phyloP scores from a whole-genome alignment of 2,888 invertebrate genomes.

The Spilarctia lutea region DNA sequence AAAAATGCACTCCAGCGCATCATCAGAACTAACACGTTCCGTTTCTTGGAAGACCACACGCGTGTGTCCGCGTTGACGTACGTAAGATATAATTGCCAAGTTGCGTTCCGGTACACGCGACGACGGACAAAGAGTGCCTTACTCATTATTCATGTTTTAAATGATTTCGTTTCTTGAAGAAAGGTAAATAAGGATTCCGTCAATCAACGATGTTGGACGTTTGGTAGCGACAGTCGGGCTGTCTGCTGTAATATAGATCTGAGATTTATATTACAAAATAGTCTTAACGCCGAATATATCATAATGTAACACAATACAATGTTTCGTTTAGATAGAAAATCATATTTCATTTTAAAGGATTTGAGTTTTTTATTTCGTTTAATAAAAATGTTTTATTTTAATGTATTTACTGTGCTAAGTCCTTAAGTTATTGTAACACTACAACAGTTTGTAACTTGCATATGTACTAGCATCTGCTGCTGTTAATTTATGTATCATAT shows the following conservation, averaged over 20 bases:
- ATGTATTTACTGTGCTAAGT: no score
- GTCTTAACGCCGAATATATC: background rate
- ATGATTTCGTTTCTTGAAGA: slow-evolving; percentile 30
- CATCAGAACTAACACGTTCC: slow-evolving; percentile 44
- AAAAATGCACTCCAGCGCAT: slow-evolving; percentile 52
- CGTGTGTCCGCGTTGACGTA: slow-evolving; percentile 54
- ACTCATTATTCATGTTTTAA: slow-evolving; percentile 42
- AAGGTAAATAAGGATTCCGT: slow-evolving; percentile 32
- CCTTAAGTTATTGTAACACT: no score
- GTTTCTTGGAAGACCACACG: slow-evolving; percentile 62
- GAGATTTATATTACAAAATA: slow-evolving; percentile 3
- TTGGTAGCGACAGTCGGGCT: slow-evolving; percentile 17
- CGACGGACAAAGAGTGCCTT: slow-evolving; percentile 45
- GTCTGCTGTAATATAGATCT: slow-evolving; percentile 12
- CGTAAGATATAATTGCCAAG: slow-evolving; percentile 58
- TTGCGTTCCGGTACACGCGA: slow-evolving; percentile 45
- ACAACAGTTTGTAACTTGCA: background rate
- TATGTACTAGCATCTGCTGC: background rate
- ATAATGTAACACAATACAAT: background rate
- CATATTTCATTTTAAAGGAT: no score
- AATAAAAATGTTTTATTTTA: no score
- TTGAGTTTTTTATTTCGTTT: no score
- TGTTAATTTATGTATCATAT: background rate
- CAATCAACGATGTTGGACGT: slow-evolving; percentile 42
- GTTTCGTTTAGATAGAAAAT: background rate